phyloP scores from a whole-genome alignment of 2,113 vertebrate species.

The Dendrocopos noguchii region DNA sequence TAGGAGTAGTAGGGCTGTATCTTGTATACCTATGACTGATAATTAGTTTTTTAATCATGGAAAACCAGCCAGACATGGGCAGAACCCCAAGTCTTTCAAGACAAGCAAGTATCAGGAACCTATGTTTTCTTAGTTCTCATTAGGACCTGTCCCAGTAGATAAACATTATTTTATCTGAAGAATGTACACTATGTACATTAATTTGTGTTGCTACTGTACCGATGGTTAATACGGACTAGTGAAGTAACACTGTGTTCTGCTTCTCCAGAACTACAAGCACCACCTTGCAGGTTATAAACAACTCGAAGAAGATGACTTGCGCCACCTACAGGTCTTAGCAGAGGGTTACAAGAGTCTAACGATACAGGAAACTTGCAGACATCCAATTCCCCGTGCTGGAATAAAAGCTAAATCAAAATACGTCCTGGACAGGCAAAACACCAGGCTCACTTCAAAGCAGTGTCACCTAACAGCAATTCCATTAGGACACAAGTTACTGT shows the following conservation, averaged over 20 bases:
- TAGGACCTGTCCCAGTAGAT: neutral
- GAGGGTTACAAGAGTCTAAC: neutral
- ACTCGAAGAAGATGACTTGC: conserved; percentile 7
- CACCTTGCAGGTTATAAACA: neutral
- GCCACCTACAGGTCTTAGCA: conserved; percentile 46
- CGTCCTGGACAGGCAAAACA: neutral
- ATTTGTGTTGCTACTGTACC: neutral
- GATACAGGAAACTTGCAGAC: neutral
- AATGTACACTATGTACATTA: neutral
- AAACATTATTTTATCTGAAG: neutral
- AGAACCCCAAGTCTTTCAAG: neutral
- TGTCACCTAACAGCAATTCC: neutral
- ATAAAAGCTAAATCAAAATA: neutral
- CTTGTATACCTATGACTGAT: neutral
- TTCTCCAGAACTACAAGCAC: neutral
- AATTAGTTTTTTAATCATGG: neutral
- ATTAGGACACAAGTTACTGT: neutral
- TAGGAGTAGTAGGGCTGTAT: neutral
- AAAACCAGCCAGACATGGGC: neutral
- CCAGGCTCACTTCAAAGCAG: neutral
- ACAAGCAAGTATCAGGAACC: neutral
- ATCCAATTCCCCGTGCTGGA: neutral
- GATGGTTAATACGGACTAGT: neutral
- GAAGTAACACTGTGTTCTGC: neutral
- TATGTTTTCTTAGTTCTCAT: neutral